A percentile compares a stretch with the other conserved stretches of the same genome.
phyloP scores from a whole-genome alignment of 2,797 vertebrate species.

The Rousettus madagascariensis region DNA sequence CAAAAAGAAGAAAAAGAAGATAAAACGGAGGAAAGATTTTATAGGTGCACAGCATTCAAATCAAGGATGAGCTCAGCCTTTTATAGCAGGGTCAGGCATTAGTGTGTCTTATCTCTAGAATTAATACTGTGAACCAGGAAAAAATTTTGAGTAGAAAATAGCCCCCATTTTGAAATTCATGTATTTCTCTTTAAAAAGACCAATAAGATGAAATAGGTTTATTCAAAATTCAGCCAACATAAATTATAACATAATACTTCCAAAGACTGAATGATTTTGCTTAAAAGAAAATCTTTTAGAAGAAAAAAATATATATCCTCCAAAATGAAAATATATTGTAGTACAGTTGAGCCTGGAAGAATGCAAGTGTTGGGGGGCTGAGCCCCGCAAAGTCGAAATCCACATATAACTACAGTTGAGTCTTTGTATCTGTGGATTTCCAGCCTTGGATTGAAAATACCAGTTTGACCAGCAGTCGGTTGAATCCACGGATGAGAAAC shows the following conservation, averaged over 20 bases:
- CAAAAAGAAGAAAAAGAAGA: background rate
- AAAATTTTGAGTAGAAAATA: background rate
- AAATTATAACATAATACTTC: background rate
- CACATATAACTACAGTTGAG: background rate
- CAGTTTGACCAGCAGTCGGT: too few species aligned
- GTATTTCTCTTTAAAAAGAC: background rate
- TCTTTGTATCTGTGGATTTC: background rate
- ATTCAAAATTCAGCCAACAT: constrained; percentile 23
- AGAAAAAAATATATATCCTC: background rate
- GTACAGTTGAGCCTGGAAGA: background rate
- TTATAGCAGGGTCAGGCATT: too few species aligned
- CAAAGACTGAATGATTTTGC: background rate
- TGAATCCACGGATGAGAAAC: background rate
- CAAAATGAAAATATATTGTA: background rate
- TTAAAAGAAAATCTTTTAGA: background rate
- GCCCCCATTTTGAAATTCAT: background rate
- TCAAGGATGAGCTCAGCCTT: background rate
- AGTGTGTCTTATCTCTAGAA: background rate
- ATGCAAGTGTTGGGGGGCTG: background rate
- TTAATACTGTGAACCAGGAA: background rate
- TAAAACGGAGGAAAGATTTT: background rate
- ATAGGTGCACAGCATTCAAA: background rate
- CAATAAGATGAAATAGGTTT: background rate
- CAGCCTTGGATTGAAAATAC: background rate
- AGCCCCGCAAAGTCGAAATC: background rate